Evolutionary conservation across 2,888 invertebrate species (phyloP), one percentile per base, ranked within the genome.

Genomic region (Chrysina gloriosa): DNA sequence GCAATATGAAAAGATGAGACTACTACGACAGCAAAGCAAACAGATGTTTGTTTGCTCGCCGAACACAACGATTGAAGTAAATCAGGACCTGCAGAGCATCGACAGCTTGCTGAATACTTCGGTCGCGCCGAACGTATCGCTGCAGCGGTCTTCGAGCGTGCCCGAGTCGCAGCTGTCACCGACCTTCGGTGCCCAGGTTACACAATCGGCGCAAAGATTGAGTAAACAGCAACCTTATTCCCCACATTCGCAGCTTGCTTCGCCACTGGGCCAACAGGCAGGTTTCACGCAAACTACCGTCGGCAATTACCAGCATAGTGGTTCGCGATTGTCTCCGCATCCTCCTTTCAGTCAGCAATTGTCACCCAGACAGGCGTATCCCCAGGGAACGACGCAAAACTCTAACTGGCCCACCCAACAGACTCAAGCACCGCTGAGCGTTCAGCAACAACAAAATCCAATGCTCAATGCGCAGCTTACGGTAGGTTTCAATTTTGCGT

Each of bases 101-200:
- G 93, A 92, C 80, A 94, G 92, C 70, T 86, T 97, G 75, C 87
- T 96, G 77, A 93, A 92, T 80, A 92, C 92, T 76, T 92, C 91
- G 52, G 94, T 94, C 71, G 94, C 95, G 65, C 94, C 94, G 61
- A 97, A 97, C 83, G 96, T 97, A 63, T 90, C 96, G 70, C 86
- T 96, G 72, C 92, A 93, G 82, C 86, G 91, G 69, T 88, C 89
- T 39, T 87, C 89, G 74, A 84, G 82, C 73, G 83, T 87, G 75
- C 86, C 86, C 9, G 85, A 87, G 69, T 86, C 87, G 71, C 86
- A 87, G 54, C 84, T 90, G 71, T 91, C 91, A 75, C 90, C 91
- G 36, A 78, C 77, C 58, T 83, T 80, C 69, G 83, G 80, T 70
- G 84, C 83, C 74, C 86, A 81, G 81, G 76, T 81, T 47, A 73